Base-by-base conservation (phyloP, 1,140 invertebrate genomes). In the Colletes gigas region DNA sequence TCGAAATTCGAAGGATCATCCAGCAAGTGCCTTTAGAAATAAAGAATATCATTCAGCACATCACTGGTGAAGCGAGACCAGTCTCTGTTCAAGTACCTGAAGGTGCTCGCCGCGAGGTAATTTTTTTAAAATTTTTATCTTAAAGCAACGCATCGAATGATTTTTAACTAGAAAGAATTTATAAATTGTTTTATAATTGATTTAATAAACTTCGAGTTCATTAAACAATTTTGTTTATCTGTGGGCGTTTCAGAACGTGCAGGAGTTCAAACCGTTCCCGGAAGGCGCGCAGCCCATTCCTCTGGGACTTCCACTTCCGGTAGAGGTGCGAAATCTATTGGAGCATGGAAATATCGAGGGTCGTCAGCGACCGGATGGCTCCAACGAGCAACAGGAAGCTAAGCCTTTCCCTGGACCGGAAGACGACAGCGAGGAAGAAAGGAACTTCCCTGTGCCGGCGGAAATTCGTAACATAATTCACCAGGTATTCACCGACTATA, bases 311-410 rank as follows among this genome's bases (percentile, higher is more conserved):
- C 88, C 90, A 39, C 89, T 92, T 67, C 90, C 92, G 14, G 83
- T 93, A 54, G 90, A 93, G 82, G 90, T 93, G 7, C 90, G 89
- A 72, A 92, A 92, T 69, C 82, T 92, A n/a, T 81, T 93, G 68
- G 92, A 93, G 54, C 89, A 90, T 72, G 92, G 90, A 74, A 92
- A 90, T 60, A 91, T 92, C 41, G 91, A 93, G 70, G 91, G 89
- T 67, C 89, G 87, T n/a, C 89, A 89, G 57, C 84, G 89, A 30
- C 21, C 68, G 2, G 91, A 92, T 47, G 81, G 70, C 17, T 85
- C 86, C 0, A 87, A 88, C n/a, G 89, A 91, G 60, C 89, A 92
- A 54, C 89, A 91, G 47, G 90, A 91, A 86, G 86, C 83, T 2
- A 92, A 92, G 83, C 83, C 89, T 41, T 91, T 90, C 83, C 85